phyloP scores from a whole-genome alignment of 1,140 invertebrate species.

The Drosophila kurseongensis region DNA sequence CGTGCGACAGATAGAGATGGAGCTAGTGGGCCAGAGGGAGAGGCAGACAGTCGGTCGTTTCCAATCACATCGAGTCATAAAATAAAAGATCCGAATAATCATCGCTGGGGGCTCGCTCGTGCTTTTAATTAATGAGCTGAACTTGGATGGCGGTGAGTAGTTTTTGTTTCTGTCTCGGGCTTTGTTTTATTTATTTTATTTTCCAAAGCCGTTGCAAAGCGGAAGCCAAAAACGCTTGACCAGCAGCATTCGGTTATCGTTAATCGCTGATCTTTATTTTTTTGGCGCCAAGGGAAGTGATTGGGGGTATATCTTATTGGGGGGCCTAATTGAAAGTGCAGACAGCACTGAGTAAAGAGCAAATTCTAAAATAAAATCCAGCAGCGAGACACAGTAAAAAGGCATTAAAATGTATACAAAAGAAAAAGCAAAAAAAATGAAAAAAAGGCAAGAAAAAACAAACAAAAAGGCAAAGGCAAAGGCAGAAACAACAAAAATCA shows the following conservation, averaged over 20 bases:
- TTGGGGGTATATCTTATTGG: background rate
- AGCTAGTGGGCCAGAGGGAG: background rate
- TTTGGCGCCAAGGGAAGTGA: constrained; percentile 12
- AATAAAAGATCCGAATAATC: constrained; percentile 48
- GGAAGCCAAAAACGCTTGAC: constrained; percentile 43
- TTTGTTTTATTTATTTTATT: constrained; percentile 21
- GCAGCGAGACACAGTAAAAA: constrained; percentile 65
- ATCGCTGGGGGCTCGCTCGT: constrained; percentile 70
- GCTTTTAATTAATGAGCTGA: constrained; percentile 76
- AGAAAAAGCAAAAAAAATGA: constrained; percentile 31
- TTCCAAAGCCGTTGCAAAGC: constrained; percentile 47
- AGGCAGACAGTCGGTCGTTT: constrained; percentile 14
- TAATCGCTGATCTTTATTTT: constrained; percentile 24
- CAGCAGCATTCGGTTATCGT: constrained; percentile 12
- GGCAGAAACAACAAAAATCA: constrained; percentile 61
- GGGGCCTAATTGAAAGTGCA: constrained; percentile 71
- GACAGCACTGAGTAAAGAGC: constrained; percentile 52
- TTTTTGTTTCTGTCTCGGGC: constrained; percentile 28
- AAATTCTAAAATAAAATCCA: constrained; percentile 57
- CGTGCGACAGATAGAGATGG: background rate
- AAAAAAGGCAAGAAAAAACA: constrained; percentile 29
- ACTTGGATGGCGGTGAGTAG: constrained; percentile 51
- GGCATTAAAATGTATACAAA: constrained; percentile 74
- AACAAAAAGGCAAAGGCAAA: constrained; percentile 42
- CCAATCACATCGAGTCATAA: constrained; percentile 50